These are phyloP conservation scores for Dermolepida albohirtum DNA, from an alignment of 2,888 invertebrate species.

Conservation along the genomic window DNA sequence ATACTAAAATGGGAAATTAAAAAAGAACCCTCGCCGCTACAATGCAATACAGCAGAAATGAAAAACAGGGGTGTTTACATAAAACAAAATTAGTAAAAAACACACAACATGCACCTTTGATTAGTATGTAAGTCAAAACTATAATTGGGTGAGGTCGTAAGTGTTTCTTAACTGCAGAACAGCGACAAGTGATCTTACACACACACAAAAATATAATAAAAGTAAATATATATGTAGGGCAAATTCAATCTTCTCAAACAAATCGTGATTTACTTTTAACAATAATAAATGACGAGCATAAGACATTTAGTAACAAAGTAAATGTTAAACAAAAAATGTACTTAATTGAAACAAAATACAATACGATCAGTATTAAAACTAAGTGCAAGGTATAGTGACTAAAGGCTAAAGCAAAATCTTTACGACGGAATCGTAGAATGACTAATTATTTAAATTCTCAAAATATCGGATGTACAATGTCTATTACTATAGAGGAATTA, in stretches of 20 bases:
- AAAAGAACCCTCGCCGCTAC: slow-evolving; percentile 24
- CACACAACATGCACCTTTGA: slow-evolving; percentile 23
- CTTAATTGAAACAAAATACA: slow-evolving; percentile 37
- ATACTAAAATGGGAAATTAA: neutral
- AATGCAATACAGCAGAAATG: slow-evolving; percentile 5
- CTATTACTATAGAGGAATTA: neutral
- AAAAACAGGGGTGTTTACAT: slow-evolving; percentile 8
- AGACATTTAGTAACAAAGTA: slow-evolving; percentile 31
- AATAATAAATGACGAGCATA: slow-evolving; percentile 38
- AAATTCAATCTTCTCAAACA: neutral
- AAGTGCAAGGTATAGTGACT: slow-evolving; percentile 60
- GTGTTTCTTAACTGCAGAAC: slow-evolving; percentile 29
- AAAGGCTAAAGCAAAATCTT: slow-evolving; percentile 39
- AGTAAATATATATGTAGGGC: slow-evolving; percentile 1
- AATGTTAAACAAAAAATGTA: slow-evolving; percentile 10
- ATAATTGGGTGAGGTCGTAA: slow-evolving; percentile 6
- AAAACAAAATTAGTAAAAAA: slow-evolving; percentile 33
- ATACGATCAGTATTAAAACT: slow-evolving; percentile 47
- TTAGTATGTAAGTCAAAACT: slow-evolving; percentile 16
- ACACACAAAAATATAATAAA: slow-evolving; percentile 17
- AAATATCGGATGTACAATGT: neutral
- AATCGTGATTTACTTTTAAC: slow-evolving; percentile 9
- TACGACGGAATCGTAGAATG: slow-evolving; percentile 15
- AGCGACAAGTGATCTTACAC: slow-evolving; percentile 13
- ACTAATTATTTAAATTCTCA: slow-evolving; percentile 13